phyloP scores from a whole-genome alignment of 2,888 invertebrate species.

The Drosophila borborema region DNA sequence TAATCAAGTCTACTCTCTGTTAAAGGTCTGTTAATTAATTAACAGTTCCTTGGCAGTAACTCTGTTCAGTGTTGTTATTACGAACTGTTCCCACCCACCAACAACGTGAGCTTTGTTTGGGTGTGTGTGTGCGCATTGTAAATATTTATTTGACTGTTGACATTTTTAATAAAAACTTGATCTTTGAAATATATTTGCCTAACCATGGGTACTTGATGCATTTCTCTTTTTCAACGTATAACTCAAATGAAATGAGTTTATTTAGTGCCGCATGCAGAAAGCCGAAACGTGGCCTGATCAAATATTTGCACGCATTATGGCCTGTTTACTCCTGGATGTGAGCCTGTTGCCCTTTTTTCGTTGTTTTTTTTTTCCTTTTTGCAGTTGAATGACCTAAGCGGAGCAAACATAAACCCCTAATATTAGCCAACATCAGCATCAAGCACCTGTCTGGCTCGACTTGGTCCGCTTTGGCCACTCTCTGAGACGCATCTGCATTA shows the following conservation, averaged over 20 bases:
- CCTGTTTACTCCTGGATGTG: constrained; percentile 43
- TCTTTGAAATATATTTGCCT: constrained; percentile 53
- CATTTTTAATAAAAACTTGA: constrained; percentile 62
- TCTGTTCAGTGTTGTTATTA: neutral
- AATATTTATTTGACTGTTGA: constrained; percentile 73
- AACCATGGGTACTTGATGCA: constrained; percentile 37
- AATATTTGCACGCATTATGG: constrained; percentile 63
- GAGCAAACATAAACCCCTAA: constrained; percentile 18
- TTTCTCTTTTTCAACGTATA: constrained; percentile 33
- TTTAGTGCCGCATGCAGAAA: constrained; percentile 55
- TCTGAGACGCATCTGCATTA: constrained; percentile 32
- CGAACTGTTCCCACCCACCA: constrained; percentile 14
- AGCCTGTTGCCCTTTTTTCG: constrained; percentile 32
- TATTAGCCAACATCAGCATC: constrained; percentile 8
- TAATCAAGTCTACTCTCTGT: constrained; percentile 5
- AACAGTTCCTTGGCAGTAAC: neutral
- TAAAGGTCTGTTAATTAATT: constrained; percentile 1
- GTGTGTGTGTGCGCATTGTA: constrained; percentile 9
- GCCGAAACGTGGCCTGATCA: constrained; percentile 53
- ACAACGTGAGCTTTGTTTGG: neutral
- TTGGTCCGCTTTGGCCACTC: constrained; percentile 1
- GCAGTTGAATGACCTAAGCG: constrained; percentile 66
- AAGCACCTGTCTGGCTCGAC: constrained; percentile 52
- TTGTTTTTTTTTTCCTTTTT: neutral
- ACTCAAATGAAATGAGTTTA: constrained; percentile 66